Evolutionary conservation across 2,888 invertebrate genomes (phyloP).

Genomic region (Calliopum simillimum): DNA sequence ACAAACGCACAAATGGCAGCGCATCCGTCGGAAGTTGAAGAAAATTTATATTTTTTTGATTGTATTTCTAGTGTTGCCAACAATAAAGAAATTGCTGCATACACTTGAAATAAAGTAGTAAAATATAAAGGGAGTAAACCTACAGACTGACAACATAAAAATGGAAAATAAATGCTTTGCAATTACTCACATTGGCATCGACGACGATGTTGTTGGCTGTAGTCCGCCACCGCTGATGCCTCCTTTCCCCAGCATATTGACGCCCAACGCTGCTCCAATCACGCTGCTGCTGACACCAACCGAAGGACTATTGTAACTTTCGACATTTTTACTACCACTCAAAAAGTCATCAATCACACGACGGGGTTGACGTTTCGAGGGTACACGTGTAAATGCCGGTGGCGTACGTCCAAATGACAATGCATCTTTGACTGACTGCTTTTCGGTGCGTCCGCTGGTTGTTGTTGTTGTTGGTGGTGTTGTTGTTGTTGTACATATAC

Average conservation of each 20-base stretch:
- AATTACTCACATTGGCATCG: slow-evolving; percentile 45
- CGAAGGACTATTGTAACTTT: slow-evolving; percentile 53
- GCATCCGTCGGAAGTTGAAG: slow-evolving; percentile 48
- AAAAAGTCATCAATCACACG: slow-evolving; percentile 74
- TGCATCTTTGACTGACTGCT: slow-evolving; percentile 67
- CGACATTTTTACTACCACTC: slow-evolving; percentile 68
- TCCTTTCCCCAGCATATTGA: slow-evolving; percentile 34
- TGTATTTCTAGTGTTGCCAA: not conserved
- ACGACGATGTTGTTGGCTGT: slow-evolving; percentile 24
- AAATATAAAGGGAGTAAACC: not conserved
- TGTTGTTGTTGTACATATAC: not conserved
- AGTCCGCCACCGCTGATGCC: slow-evolving; percentile 45
- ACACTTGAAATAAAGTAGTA: slow-evolving; percentile 25
- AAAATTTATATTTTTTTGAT: slow-evolving; percentile 7
- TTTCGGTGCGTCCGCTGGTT: slow-evolving; percentile 73
- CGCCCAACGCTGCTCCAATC: slow-evolving; percentile 31
- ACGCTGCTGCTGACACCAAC: slow-evolving; percentile 38
- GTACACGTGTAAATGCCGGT: slow-evolving; percentile 81
- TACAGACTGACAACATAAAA: slow-evolving; percentile 46
- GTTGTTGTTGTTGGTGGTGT: slow-evolving; percentile 2
- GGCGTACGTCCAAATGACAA: slow-evolving; percentile 71
- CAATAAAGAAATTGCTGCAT: slow-evolving; percentile 20
- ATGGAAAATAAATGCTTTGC: slow-evolving; percentile 59
- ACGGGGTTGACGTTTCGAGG: slow-evolving; percentile 80
- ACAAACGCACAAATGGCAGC: slow-evolving; percentile 47